Percentiles rank a stretch among this genome's conserved stretches.
Evolutionary conservation across 2,797 vertebrate genomes (phyloP).

Genomic region (Myotis planiceps): DNA sequence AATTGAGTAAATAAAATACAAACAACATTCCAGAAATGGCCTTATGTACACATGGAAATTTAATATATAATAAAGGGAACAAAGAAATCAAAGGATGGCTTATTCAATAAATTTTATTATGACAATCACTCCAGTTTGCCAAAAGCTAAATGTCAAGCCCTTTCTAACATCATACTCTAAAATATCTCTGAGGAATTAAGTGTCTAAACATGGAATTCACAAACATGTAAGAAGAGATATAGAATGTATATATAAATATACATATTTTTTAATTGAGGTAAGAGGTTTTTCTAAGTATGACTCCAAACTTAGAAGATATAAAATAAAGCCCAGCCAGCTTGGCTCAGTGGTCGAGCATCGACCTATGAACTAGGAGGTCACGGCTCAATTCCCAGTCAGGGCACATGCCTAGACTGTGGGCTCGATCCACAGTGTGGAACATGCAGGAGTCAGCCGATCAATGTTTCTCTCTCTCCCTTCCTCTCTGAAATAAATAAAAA

Average conservation of each 20-base stretch:
- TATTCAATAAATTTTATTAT: neutral
- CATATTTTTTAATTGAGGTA: neutral
- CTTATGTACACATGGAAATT: neutral
- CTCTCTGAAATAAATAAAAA: too few species aligned
- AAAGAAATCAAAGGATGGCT: slow-evolving; percentile 1
- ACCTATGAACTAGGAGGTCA: too few species aligned
- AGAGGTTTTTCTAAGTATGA: slow-evolving; percentile 8
- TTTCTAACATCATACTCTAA: slow-evolving; percentile 7
- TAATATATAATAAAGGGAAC: neutral
- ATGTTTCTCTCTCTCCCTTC: too few species aligned
- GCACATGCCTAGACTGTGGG: too few species aligned
- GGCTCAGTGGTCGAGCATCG: too few species aligned
- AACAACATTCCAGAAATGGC: neutral
- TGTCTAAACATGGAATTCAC: neutral
- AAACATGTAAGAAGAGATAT: neutral
- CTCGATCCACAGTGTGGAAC: too few species aligned
- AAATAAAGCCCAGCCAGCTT: neutral
- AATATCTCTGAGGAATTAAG: slow-evolving; percentile 5
- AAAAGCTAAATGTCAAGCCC: neutral
- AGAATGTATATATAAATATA: neutral
- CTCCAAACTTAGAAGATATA: neutral
- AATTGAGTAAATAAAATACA: neutral
- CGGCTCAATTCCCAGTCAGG: too few species aligned
- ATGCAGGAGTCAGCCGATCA: too few species aligned
- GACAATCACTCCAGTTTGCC: neutral